Evolutionary conservation across 2,113 vertebrate genomes (phyloP).

Genomic region (Toxotes chatareus): DNA sequence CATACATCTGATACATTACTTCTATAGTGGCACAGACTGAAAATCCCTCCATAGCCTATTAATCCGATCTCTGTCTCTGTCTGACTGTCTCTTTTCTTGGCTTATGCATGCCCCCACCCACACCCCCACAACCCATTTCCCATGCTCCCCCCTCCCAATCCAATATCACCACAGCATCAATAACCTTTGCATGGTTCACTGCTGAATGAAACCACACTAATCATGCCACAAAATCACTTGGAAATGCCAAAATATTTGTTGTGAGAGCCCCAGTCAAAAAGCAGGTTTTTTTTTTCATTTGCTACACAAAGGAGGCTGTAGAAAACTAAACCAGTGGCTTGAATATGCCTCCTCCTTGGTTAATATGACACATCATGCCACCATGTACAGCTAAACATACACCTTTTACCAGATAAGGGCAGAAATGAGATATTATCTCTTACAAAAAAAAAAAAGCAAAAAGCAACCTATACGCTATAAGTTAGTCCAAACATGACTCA

Average conservation of each 20-base stretch:
- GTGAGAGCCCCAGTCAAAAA: not conserved
- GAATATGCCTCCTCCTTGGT: constrained; percentile 19
- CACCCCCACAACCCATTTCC: not conserved
- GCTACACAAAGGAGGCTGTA: constrained; percentile 5
- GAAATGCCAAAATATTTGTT: constrained; percentile 30
- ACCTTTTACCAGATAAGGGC: not conserved
- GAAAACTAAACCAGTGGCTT: constrained; percentile 17
- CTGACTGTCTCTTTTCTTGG: constrained; percentile 50
- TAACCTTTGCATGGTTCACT: constrained; percentile 63
- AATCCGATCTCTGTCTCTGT: constrained; percentile 50
- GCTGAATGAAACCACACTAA: constrained; percentile 48
- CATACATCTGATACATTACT: constrained; percentile 52
- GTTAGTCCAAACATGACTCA: not conserved
- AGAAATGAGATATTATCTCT: not conserved
- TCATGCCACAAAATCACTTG: constrained; percentile 28
- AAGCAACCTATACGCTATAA: not conserved
- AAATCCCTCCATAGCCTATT: constrained; percentile 63
- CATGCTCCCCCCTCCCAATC: constrained; percentile 7
- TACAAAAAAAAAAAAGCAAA: not conserved
- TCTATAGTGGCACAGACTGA: constrained; percentile 57
- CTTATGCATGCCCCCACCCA: not conserved
- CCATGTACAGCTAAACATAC: not conserved
- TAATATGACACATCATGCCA: constrained; percentile 33
- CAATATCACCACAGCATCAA: constrained; percentile 63
- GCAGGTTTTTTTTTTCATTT: constrained; percentile 12